Base-by-base conservation (phyloP, 1,140 invertebrate genomes). In the Pemphigus obesinymphae region DNA sequence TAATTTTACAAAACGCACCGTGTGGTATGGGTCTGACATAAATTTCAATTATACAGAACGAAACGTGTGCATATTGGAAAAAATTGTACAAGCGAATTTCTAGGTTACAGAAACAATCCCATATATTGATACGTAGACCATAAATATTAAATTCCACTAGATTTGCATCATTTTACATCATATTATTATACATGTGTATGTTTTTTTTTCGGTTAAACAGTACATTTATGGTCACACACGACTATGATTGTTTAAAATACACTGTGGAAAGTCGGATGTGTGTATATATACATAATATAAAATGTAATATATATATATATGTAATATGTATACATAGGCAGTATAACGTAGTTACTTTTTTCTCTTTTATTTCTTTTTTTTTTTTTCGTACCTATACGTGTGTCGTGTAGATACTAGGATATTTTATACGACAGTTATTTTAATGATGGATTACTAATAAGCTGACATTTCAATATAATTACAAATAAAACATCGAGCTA, bases 141-240 rank as follows among this genome's bases (percentile, higher is more conserved):
- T 70, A 70, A 70, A 70, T 15, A 43, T 43, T 26, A 20, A 43
- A 70, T 43, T 70, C 40, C 20, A 45, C 43, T 15, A 10, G 23
- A 72, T 72, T 72, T 72, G 68, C 43, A 72, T 48, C 43, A 11
- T 20, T 17, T 0, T 1, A 70, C 26, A 11, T 26, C 40, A n/a
- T 72, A 37, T 34, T 63, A 63, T 31, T 31, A 70, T 45, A 11
- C 8, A 29, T 43, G 23, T 72, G 23, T 48, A 2, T 29, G 23
- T 58, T 8, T 58, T 58, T 58, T 58, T 58, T 26, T 29, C 10
- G 5, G n/a, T 58, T 58, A 6, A 10, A 58, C 55, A 26, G 7
- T 43, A 48, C 68, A 31, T 10, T n/a, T 72, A 72, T 72, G 68
- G 68, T 72, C 73, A 76, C 50, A 55, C 73, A 76, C 53, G 34